These are phyloP conservation scores for Mus pahari DNA, from an alignment of 2,113 vertebrate species.

Conservation along the genomic window DNA sequence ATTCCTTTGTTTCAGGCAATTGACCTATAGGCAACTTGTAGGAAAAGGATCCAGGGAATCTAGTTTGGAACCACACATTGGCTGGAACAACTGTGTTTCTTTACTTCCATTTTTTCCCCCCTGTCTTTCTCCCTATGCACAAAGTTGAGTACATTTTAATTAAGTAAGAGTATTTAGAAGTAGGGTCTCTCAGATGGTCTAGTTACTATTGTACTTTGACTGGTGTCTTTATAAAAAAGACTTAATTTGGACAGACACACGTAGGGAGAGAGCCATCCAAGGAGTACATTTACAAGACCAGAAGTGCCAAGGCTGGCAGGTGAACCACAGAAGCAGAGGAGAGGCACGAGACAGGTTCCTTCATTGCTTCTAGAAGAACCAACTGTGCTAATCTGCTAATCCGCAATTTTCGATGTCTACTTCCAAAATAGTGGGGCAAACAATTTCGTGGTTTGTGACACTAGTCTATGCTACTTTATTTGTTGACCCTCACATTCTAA, in stretches of 20 bases:
- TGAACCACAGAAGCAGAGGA: not conserved
- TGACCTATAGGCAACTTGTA: not conserved
- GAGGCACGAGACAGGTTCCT: not conserved
- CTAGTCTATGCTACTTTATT: not conserved
- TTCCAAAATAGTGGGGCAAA: not conserved
- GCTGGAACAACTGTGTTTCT: not conserved
- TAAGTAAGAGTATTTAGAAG: slow-evolving; percentile 11
- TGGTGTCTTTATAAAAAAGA: not conserved
- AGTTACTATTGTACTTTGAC: not conserved
- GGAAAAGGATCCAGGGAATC: no score
- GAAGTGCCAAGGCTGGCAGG: not conserved
- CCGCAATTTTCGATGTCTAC: not conserved
- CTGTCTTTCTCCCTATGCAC: not conserved
- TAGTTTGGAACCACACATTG: not conserved
- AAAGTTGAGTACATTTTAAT: not conserved
- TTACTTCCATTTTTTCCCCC: not conserved
- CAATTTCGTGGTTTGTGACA: not conserved
- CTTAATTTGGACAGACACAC: not conserved
- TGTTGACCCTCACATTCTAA: not conserved
- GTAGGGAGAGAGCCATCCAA: not conserved
- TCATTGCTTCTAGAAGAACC: not conserved
- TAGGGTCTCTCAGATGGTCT: not conserved
- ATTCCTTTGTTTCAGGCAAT: no score
- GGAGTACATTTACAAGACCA: not conserved
- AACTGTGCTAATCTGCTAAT: not conserved